These are phyloP conservation scores for Octopus sinensis DNA, from an alignment of 1,140 invertebrate genomes.

Conservation along the genomic window DNA sequence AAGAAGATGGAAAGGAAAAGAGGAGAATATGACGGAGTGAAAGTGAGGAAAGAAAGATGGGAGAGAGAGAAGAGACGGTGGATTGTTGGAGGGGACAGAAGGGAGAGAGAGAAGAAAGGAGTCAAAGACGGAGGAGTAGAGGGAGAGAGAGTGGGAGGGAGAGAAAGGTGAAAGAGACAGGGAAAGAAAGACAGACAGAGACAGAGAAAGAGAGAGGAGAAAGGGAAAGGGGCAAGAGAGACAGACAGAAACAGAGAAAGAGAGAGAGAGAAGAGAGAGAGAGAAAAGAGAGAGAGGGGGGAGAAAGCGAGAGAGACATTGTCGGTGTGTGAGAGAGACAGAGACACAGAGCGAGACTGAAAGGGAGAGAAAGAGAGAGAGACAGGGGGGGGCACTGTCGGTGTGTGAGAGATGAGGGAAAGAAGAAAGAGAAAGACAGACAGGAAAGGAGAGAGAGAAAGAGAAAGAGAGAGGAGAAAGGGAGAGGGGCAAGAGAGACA, in stretches of 20 bases:
- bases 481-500: too few relatives aligned
- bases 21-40: neutral
- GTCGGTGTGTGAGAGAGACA: neutral
- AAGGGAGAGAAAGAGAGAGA: too few relatives aligned
- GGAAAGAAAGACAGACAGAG: neutral
- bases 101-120: neutral
- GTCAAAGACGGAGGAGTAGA: neutral
- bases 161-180: neutral
- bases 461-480: too few relatives aligned
- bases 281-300: neutral
- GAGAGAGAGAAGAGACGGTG: neutral
- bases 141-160: neutral
- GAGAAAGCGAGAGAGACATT: neutral
- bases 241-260: neutral
- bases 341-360: too few relatives aligned
- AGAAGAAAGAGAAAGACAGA: too few relatives aligned
- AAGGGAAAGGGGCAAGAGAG: neutral
- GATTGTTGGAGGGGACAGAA: neutral
- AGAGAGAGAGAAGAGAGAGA: neutral
- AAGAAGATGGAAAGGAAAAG: neutral
- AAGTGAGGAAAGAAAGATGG: neutral
- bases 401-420: too few relatives aligned
- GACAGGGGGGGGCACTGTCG: too few relatives aligned
- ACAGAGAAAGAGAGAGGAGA: neutral
- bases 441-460: too few relatives aligned